Base-by-base conservation (phyloP, 1,140 invertebrate genomes). In the Hyles vespertilio region DNA sequence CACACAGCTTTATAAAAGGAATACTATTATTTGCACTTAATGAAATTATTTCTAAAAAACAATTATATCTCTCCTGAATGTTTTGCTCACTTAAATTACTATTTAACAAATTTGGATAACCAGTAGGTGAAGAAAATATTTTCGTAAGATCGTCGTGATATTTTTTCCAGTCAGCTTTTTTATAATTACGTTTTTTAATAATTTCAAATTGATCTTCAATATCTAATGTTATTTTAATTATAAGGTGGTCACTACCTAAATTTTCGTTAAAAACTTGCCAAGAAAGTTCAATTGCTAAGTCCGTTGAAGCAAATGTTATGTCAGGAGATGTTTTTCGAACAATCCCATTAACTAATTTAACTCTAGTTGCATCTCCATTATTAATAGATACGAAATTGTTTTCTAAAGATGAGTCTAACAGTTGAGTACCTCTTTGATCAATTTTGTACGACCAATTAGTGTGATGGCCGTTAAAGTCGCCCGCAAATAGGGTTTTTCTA, bases 91-190 rank as follows among this genome's bases (percentile, higher is more conserved):
- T 53, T 40, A 32, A 9, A 32, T 1, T 5, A 3, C n/a, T 3
- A 40, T 50, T 34, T 32, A 32, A 10, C 10, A 32, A 32, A 22
- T 12, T 51, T 8, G 12, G 50, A 51, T 45, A 32, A 12, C 32
- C 32, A 9, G 22, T n/a, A 51, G 58, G 49, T 5, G 12, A 32
- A 8, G n/a, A 8, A 10, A 33, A 5, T 44, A 58, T 51, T 40
- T 56, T 8, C 3, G 12, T 12, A 40, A 4, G 10, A 54, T 65
- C 22, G 22, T 22, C 22, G 22, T 22, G 22, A 22, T 22, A 65
- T 22, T 11, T n/a, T 11, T 51, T 33, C 66, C 66, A 69, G 32
- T 69, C 45, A 2, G 62, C 66, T 32, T 61, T 58, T 51, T 59
- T 67, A 43, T 54, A 58, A 12, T 57, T 57, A 2, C 50, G 10